Evolutionary conservation across 2,113 vertebrate genomes (phyloP), one percentile per base, ranked within the genome.

Genomic region (Aythya baeri): DNA sequence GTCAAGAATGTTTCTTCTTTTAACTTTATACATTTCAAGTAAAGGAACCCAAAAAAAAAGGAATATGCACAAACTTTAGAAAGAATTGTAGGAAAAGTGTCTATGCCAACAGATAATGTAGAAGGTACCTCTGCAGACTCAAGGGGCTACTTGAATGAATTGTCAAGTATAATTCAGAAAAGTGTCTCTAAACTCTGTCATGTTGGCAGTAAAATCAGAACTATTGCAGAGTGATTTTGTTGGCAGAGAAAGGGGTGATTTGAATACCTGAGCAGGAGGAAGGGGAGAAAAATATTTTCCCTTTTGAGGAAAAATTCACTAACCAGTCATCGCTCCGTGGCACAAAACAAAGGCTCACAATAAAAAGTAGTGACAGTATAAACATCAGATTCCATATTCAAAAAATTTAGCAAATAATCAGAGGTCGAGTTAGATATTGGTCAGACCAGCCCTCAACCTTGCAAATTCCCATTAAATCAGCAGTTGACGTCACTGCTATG

Each of bases 1-100:
- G 58, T 93, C 61, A 44, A 94, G 92, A 75, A 84, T 91, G 31
- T 96, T 93, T 95, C 62, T 94, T 86, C 83, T 96, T 94, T 97
- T 91, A 91, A 89, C 61, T 96, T 93, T n/a, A 82, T 72, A 80
- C 84, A 95, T 90, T 93, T 92, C 87, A 93, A 74, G 89, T 83
- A 81, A 93, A 77, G 44, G 18, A 91, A 73, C 32, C 79, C 94
- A 76, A 49, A 46, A 46, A 46, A 50, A 63, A 82, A 92, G 80
- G 54, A 92, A 92, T 93, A 84, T 0, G 85, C 77, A 81, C 80
- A 93, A 80, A 67, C 84, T 93, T 94, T 52, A 91, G 68, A 57
- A 67, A 71, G 31, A 85, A 83, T 81, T 93, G 85, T 85, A 85
- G 70, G 63, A 80, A 74, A 93, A 88, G 58, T 70, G 12, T 75